Evolutionary conservation across 1,140 invertebrate species (phyloP).

Genomic region (Papilio machaon): DNA sequence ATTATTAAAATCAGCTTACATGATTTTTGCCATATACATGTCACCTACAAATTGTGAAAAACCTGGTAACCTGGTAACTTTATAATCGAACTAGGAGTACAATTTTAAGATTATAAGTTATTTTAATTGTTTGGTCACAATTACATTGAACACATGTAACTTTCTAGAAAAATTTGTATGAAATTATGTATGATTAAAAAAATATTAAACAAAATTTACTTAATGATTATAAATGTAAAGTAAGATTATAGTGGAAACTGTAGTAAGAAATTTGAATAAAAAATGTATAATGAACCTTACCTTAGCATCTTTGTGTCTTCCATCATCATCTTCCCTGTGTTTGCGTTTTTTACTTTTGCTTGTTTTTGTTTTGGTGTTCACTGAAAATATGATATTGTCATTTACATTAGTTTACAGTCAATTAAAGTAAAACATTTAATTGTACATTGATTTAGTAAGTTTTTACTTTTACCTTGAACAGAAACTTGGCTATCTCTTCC

Average conservation of each 20-base stretch:
- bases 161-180: too few species aligned
- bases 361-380: neutral
- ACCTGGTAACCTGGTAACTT: too few species aligned
- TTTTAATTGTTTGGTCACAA: too few species aligned
- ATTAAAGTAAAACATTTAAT: neutral
- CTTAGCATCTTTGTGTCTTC: constrained; percentile 10
- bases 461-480: neutral
- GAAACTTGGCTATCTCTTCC: neutral
- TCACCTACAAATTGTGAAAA: too few species aligned
- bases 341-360: constrained; percentile 22
- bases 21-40: too few species aligned
- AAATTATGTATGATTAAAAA: too few species aligned
- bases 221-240: too few species aligned
- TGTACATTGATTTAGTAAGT: neutral
- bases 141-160: too few species aligned
- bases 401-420: neutral
- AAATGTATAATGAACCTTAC: neutral
- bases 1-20: too few species aligned
- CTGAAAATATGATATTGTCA: neutral
- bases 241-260: too few species aligned
- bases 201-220: too few species aligned
- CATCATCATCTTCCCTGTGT: constrained; percentile 14
- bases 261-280: neutral
- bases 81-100: too few species aligned
- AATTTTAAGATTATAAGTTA: neutral